Base-by-base conservation (phyloP, 2,113 vertebrate genomes). In the Ageneiosus marmoratus region DNA sequence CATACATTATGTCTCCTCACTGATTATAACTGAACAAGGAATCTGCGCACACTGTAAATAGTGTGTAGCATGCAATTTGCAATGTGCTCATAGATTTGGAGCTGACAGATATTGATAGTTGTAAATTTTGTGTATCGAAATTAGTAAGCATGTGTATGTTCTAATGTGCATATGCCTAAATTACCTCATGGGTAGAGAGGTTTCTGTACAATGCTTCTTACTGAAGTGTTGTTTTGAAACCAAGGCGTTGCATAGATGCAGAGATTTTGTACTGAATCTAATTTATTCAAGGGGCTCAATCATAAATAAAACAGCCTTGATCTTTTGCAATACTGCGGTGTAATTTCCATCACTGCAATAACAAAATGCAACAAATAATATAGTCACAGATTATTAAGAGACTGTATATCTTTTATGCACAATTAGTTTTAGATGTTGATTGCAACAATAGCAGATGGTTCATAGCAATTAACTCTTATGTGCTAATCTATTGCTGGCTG, bases 391-490 rank as follows among this genome's bases (percentile, higher is more conserved):
- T n/a, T n/a, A n/a, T n/a, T n/a, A n/a, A n/a, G n/a, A n/a, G n/a
- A n/a, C n/a, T n/a, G 83, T 77, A 74, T 27, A 16, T 70, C 81
- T 56, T 62, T 80, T 77, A 70, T 46, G 70, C 83, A 79, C 85
- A 83, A 79, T 88, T 88, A 86, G 85, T 85, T 83, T 86, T 86
- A 81, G 85, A 83, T 83, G 85, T 88, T 88, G 85, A 83, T 83
- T 27, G 87, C 77, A 73, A 88, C 67, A 34, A 58, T 85, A 86
- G 70, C 75, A 73, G 60, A 83, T 46, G 50, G 77, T 77, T 62
- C 78, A 76, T 55, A 76, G 73, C 50, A 76, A 83, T 86, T 67
- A 86, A 65, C 85, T 41, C 76, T 80, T 60, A 32, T 29, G 55
- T 62, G 84, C 73, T 88, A 82, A 76, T 84, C 69, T 62, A 50